These are phyloP conservation scores for Trissolcus japonicus DNA, from an alignment of 2,888 invertebrate species.

Conservation along the genomic window DNA sequence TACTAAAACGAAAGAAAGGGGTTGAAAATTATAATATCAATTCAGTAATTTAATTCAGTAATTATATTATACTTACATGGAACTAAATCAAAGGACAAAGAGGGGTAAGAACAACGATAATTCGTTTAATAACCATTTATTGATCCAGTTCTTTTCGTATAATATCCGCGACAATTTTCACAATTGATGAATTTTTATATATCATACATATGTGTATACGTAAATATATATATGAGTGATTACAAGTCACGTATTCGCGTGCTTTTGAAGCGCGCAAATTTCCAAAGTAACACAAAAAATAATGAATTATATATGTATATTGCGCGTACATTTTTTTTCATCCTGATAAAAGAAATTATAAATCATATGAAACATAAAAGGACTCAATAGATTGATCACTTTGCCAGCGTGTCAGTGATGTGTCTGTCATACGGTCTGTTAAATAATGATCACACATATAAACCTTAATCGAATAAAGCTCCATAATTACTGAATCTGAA, in stretches of 20 bases:
- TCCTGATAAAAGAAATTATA: constrained; percentile 19
- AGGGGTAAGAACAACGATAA: background rate
- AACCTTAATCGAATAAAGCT: constrained; percentile 46
- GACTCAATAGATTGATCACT: constrained; percentile 35
- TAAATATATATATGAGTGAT: constrained; percentile 18
- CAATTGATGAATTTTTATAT: constrained; percentile 41
- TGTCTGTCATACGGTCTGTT: constrained; percentile 35
- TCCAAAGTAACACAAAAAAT: constrained; percentile 34
- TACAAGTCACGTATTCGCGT: constrained; percentile 10
- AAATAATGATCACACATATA: constrained; percentile 42
- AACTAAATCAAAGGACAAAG: background rate
- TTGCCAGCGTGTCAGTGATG: constrained; percentile 18
- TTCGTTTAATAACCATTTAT: constrained; percentile 50
- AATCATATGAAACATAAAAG: constrained; percentile 23
- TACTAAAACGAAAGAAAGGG: background rate
- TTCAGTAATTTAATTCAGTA: background rate
- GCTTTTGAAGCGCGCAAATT: constrained; percentile 49
- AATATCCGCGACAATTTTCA: constrained; percentile 53
- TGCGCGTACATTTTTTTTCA: constrained; percentile 11
- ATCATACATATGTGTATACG: constrained; percentile 4
- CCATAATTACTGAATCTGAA: constrained; percentile 38
- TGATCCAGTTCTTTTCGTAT: constrained; percentile 55
- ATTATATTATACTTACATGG: background rate
- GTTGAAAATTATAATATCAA: background rate
- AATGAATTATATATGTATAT: constrained; percentile 20